Base-by-base conservation (phyloP, 2,888 invertebrate genomes). In the Acanthosepion lycidas region DNA sequence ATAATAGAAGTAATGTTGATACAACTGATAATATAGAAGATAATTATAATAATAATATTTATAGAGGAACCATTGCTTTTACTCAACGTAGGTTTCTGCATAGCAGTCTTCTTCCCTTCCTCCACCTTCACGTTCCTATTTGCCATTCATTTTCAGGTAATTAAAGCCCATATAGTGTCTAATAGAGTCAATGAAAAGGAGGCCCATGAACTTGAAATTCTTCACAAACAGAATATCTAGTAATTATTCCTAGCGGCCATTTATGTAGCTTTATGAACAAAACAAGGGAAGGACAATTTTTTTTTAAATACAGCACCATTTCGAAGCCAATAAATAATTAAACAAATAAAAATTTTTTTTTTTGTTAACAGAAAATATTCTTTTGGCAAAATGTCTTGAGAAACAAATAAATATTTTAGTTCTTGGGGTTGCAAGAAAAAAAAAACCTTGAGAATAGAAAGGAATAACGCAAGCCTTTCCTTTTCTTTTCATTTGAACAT, bases 171-270 rank as follows among this genome's bases (percentile, higher is more conserved):
- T 78, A n/a, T 78, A 33, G 78, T 78, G 78, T 78, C 78, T 33
- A 78, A 64, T 26, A 28, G 64, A 64, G 26, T 64, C 64, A 64
- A 64, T 78, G 78, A 78, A 78, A 78, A 78, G n/a, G 59, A n/a
- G 78, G 18, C n/a, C 78, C 78, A 78, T 78, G 78, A 78, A 78
- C 78, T 18, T 78, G 78, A n/a, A n/a, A n/a, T 78, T 78, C 78
- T 78, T 78, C 23, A 18, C 18, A 12, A 78, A 78, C 78, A 78
- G 78, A 78, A 78, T 78, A n/a, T n/a, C 33, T n/a, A 12, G 78
- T 78, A 78, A 78, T 78, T 78, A 78, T 78, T 78, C n/a, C 78
- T 78, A 12, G n/a, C n/a, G 78, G 78, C 78, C 78, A 78, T 78
- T 78, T n/a, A n/a, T n/a, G n/a, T 33, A 78, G n/a, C 12, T 33